Base-by-base conservation (phyloP, 2,797 vertebrate genomes). In the Enteromius radiatus region DNA sequence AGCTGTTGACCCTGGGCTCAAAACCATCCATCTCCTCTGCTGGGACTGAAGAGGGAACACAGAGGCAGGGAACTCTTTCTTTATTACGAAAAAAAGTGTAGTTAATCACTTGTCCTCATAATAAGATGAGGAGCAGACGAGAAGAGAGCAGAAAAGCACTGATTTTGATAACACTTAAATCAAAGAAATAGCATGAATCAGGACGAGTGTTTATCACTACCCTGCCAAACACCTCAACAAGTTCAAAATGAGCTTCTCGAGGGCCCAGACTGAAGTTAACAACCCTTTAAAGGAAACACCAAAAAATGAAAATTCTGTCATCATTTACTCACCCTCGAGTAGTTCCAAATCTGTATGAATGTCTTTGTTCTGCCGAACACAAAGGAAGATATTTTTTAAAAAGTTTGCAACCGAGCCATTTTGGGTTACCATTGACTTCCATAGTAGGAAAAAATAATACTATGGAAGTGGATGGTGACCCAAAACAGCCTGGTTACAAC, bases 21-120 rank as follows among this genome's bases (percentile, higher is more conserved):
- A 65, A 78, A 68, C 75, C 76, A 84, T 87, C 56, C 78, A 80
- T 87, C 86, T 87, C 49, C 23, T 63, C 74, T 68, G 41, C 23
- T 31, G 6, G 59, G 17, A 49, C 41, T 28, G 68, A 36, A 78
- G 28, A 52, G 43, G 17, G n/a, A 82, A 33, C n/a, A 82, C 61
- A 36, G 69, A 78, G 3, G 45, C 28, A 71, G 7, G 52, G 6
- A 78, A 65, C 56, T 56, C 23, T 45, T 79, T 68, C 36, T n/a
- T 73, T 59, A 71, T 52, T 43, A 56, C 10, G 59, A 15, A 68
- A 31, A 47, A 49, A 69, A 49, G 36, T 38, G 54, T 21, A 73
- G 47, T 76, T 82, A 76, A 81, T 75, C 70, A 81, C 79, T 52
- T 15, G 21, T 52, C 11, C 28, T 81, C 59, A 5, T 26, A 54